Conservation (phyloP, 2,797 vertebrate genomes). For the Lepus oiostolus region DNA sequence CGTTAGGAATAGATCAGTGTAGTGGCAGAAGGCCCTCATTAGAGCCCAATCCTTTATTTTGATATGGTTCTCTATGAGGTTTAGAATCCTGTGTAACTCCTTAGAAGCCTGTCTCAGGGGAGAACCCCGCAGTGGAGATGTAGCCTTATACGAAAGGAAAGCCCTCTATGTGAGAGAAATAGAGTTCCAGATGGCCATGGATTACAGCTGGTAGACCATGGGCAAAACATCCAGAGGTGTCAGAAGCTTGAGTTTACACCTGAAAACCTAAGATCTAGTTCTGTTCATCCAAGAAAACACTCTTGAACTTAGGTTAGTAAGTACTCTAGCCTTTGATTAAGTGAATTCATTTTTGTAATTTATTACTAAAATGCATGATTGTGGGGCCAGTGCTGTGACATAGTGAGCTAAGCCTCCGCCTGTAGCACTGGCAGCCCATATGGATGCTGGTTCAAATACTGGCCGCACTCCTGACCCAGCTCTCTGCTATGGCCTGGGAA, state of each 20-base stretch:
- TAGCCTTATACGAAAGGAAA: not conserved
- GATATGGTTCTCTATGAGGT: not conserved
- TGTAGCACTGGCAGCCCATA: no score
- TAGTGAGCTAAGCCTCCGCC: no score
- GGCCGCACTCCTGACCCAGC: no score
- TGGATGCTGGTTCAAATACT: no score
- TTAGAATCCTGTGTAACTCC: not conserved
- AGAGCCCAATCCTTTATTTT: not conserved
- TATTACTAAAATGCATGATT: no score
- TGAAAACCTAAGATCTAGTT: not conserved
- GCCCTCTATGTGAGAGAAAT: not conserved
- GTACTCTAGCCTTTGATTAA: not conserved
- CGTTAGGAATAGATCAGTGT: not conserved
- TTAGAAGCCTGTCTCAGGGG: not conserved
- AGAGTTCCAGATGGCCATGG: not conserved
- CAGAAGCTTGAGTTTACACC: not conserved
- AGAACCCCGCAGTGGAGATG: not conserved
- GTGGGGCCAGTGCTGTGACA: no score
- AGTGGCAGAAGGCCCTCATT: not conserved
- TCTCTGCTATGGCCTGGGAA: no score
- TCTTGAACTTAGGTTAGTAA: not conserved
- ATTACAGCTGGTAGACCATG: not conserved
- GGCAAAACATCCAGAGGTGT: not conserved
- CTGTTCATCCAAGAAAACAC: not conserved
- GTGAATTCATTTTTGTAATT: no score